Evolutionary conservation across 2,797 vertebrate species (phyloP).

Genomic region (Macroramphosus scolopax): DNA sequence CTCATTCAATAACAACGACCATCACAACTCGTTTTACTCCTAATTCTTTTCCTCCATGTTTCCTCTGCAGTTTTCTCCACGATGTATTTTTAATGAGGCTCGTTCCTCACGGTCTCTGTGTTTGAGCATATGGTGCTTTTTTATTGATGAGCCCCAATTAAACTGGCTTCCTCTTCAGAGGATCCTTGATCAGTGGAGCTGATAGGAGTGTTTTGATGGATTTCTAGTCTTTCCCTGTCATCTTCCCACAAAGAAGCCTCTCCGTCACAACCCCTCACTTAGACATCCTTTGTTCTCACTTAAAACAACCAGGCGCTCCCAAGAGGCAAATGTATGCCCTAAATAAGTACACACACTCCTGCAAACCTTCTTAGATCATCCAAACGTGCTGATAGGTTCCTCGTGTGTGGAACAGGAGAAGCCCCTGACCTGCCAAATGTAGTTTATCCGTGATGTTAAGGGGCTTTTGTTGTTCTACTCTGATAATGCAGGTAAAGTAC

Average conservation of each 20-base stretch:
- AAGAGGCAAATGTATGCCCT: constrained; percentile 40
- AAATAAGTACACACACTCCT: constrained; percentile 45
- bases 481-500: too few relatives aligned
- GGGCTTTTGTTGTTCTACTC: too few relatives aligned
- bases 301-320: constrained; percentile 33
- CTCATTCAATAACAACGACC: too few relatives aligned
- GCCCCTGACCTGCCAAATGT: constrained; percentile 19
- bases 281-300: constrained; percentile 52
- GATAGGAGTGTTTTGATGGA: constrained; percentile 55
- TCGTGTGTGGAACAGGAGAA: constrained; percentile 25
- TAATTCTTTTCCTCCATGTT: too few relatives aligned
- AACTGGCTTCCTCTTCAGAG: constrained; percentile 53
- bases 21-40: too few relatives aligned
- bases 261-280: constrained; percentile 36
- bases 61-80: too few relatives aligned
- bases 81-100: too few relatives aligned
- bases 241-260: constrained; percentile 47
- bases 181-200: constrained; percentile 60
- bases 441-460: constrained; percentile 6
- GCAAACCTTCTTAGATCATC: constrained; percentile 29
- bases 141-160: constrained; percentile 67
- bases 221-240: constrained; percentile 37
- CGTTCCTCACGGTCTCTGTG: constrained; percentile 43
- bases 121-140: constrained; percentile 47
- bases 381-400: constrained; percentile 18